Percentiles rank a stretch among this genome's conserved stretches.
Evolutionary conservation across 2,888 invertebrate genomes (phyloP).

Genomic region (Drosophila melanosoma): DNA sequence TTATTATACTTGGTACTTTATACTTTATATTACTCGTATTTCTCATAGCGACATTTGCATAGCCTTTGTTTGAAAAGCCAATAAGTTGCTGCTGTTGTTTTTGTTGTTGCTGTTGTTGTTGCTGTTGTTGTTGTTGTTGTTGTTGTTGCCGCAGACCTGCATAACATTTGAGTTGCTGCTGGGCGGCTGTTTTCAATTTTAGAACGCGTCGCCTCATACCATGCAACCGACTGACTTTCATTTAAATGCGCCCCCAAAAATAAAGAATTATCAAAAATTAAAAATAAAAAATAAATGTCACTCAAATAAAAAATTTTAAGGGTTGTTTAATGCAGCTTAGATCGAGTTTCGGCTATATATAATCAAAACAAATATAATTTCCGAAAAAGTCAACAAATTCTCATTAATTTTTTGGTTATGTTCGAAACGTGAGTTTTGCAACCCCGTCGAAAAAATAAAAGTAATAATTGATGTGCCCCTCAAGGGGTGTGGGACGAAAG

Average conservation of each 20-base stretch:
- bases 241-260: conserved; percentile 29
- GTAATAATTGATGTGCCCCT: conserved; percentile 71
- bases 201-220: conserved; percentile 23
- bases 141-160: conserved; percentile 11
- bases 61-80: conserved; percentile 62
- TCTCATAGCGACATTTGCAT: conserved; percentile 66
- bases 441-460: conserved; percentile 32
- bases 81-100: conserved; percentile 47
- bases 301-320: neutral
- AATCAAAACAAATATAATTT: conserved; percentile 19
- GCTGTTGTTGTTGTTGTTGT: conserved; percentile 3
- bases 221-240: conserved; percentile 6
- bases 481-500: conserved; percentile 4
- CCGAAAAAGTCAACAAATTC: conserved; percentile 23
- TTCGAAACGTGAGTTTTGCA: conserved; percentile 17
- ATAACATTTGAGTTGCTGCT: conserved; percentile 15
- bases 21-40: conserved; percentile 52
- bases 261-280: conserved; percentile 13
- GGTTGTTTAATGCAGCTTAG: conserved; percentile 24
- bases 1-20: conserved; percentile 74
- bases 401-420: conserved; percentile 30
- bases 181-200: conserved; percentile 29
- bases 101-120: neutral
- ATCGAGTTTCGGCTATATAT: conserved; percentile 1
- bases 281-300: conserved; percentile 23